phyloP scores from a whole-genome alignment of 2,113 vertebrate genomes.

The Cyprinodon variegatus region DNA sequence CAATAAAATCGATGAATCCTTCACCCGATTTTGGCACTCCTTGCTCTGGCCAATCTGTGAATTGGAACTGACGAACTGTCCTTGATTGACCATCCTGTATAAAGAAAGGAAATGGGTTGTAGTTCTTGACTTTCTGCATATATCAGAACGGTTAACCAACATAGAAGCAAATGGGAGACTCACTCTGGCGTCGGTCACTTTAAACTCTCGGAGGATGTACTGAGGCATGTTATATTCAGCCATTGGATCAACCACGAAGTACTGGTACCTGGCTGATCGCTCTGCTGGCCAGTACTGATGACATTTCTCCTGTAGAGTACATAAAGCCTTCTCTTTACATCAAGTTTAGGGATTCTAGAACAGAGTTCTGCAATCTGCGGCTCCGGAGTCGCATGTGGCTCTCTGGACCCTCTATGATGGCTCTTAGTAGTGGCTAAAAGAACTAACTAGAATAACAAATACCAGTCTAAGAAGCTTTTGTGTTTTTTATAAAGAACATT shows the following conservation, averaged over 20 bases:
- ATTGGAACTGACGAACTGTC: conserved; percentile 83
- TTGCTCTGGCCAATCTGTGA: conserved; percentile 84
- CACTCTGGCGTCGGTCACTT: conserved; percentile 82
- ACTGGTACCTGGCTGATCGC: conserved; percentile 82
- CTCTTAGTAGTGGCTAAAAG: too few relatives aligned
- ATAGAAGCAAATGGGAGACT: conserved; percentile 23
- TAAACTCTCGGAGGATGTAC: conserved; percentile 83
- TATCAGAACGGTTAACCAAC: background rate
- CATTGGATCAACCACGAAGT: conserved; percentile 84
- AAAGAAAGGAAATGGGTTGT: background rate
- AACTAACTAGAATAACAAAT: too few relatives aligned
- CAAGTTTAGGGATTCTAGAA: background rate
- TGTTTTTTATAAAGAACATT: too few relatives aligned
- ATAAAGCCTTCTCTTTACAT: conserved; percentile 28
- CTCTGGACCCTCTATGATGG: too few relatives aligned
- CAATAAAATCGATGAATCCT: conserved; percentile 83
- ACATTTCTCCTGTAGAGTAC: conserved; percentile 77
- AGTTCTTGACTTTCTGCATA: background rate
- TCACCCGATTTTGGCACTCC: conserved; percentile 84
- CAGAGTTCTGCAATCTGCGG: too few relatives aligned
- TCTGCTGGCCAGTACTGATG: conserved; percentile 84
- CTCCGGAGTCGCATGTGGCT: too few relatives aligned
- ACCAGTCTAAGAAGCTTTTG: too few relatives aligned
- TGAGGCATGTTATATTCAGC: conserved; percentile 85
- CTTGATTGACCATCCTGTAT: conserved; percentile 80